These are phyloP conservation scores for Channa argus DNA, from an alignment of 2,113 vertebrate genomes.

Conservation along the genomic window DNA sequence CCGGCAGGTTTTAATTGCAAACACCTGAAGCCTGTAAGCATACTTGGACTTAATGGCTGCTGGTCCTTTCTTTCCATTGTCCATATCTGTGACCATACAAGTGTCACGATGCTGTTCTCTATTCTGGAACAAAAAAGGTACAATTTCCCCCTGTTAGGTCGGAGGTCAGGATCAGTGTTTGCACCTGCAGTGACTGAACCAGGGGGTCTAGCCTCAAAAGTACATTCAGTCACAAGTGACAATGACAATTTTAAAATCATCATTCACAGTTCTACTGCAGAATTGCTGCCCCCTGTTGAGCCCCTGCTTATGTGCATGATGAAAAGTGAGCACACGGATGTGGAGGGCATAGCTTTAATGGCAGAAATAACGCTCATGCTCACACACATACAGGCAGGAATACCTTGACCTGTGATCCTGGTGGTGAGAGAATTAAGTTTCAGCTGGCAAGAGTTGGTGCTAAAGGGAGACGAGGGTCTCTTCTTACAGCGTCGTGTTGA, in stretches of 20 bases:
- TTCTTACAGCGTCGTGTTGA: constrained; percentile 74
- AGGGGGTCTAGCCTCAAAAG: neutral
- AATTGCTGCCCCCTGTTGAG: constrained; percentile 78
- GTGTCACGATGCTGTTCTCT: constrained; percentile 26
- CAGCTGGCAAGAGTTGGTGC: constrained; percentile 62
- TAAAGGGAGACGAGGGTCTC: constrained; percentile 76
- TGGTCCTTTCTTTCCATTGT: constrained; percentile 21
- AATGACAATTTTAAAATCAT: constrained; percentile 15
- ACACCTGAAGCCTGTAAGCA: constrained; percentile 76
- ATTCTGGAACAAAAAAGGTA: neutral
- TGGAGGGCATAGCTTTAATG: constrained; percentile 55
- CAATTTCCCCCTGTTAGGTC: neutral
- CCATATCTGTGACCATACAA: constrained; percentile 40
- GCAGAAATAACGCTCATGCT: constrained; percentile 65
- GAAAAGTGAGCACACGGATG: constrained; percentile 59
- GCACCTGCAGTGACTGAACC: neutral
- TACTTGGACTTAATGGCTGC: constrained; percentile 40
- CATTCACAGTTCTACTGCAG: constrained; percentile 23
- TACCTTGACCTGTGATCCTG: constrained; percentile 70
- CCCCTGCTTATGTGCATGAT: constrained; percentile 15
- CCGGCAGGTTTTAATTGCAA: constrained; percentile 74
- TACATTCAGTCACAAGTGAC: constrained; percentile 3
- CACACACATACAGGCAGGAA: constrained; percentile 64
- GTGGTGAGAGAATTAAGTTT: constrained; percentile 73
- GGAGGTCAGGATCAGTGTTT: neutral